These are phyloP conservation scores for Drosophila arizonae DNA, from an alignment of 1,140 invertebrate species.

Conservation along the genomic window DNA sequence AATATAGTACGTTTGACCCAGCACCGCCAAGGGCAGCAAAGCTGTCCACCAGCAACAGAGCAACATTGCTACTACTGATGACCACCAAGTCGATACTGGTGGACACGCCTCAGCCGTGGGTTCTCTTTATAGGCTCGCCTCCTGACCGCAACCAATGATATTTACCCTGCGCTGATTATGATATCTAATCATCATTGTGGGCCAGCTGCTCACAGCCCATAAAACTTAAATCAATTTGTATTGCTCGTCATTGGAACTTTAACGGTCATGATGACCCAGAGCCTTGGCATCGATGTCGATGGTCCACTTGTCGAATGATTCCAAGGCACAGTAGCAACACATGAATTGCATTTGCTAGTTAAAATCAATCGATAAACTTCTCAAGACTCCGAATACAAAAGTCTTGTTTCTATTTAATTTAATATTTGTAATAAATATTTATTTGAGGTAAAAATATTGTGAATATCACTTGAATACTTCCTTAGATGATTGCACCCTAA, in stretches of 20 bases:
- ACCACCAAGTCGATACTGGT: constrained; percentile 1
- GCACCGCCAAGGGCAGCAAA: constrained; percentile 35
- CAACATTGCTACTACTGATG: constrained; percentile 37
- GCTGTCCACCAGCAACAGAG: constrained; percentile 37
- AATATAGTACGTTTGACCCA: constrained; percentile 61
- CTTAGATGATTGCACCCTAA: no score
- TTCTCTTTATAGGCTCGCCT: constrained; percentile 56
- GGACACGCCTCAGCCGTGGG: constrained; percentile 13
- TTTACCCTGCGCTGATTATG: constrained; percentile 16
- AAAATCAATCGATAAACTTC: no score
- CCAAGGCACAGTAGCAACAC: no score
- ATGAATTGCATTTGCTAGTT: no score
- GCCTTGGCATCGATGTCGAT: no score
- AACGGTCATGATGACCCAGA: background rate
- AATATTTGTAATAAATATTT: no score
- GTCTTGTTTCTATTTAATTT: no score
- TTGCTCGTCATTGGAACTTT: background rate
- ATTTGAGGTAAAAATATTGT: no score
- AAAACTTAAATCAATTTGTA: constrained; percentile 17
- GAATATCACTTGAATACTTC: no score
- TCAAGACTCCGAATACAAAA: no score
- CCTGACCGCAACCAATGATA: constrained; percentile 15
- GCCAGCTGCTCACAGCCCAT: background rate
- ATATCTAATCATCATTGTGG: constrained; percentile 5
- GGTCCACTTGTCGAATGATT: no score